Percentiles rank a stretch among this genome's conserved stretches.
These are phyloP conservation scores for Epinephelus awoara DNA, from an alignment of 2,797 vertebrate species.

Conservation along the genomic window DNA sequence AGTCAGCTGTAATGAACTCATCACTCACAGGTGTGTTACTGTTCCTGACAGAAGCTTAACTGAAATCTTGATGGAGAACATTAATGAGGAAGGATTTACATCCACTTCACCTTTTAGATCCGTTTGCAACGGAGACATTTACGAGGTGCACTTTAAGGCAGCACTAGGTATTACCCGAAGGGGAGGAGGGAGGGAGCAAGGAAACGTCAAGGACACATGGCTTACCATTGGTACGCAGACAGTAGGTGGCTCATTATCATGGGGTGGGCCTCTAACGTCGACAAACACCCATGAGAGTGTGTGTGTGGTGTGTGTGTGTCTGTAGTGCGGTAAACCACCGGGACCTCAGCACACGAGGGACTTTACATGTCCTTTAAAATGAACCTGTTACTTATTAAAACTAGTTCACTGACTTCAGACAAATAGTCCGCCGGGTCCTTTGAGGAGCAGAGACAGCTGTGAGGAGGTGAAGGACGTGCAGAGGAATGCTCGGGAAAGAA, in stretches of 20 bases:
- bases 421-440: not conserved
- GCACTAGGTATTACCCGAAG: not conserved
- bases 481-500: conserved; percentile 88
- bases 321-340: not conserved
- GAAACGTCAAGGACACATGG: conserved; percentile 7
- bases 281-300: not conserved
- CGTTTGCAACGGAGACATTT: not conserved
- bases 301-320: not conserved
- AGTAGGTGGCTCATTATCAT: not conserved
- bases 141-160: conserved; percentile 36
- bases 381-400: not conserved
- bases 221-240: conserved; percentile 17
- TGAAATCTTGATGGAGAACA: too few relatives aligned
- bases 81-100: too few relatives aligned
- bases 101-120: too few relatives aligned
- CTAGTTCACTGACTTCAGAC: not conserved
- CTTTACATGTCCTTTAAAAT: conserved; percentile 20
- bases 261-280: conserved; percentile 45
- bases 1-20: not conserved
- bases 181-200: conserved; percentile 28
- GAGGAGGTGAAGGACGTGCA: not conserved
- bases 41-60: too few relatives aligned
- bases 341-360: accelerated
- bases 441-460: not conserved
- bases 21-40: not conserved